phyloP scores from a whole-genome alignment of 2,797 vertebrate species.

The Etheostoma nigrum region DNA sequence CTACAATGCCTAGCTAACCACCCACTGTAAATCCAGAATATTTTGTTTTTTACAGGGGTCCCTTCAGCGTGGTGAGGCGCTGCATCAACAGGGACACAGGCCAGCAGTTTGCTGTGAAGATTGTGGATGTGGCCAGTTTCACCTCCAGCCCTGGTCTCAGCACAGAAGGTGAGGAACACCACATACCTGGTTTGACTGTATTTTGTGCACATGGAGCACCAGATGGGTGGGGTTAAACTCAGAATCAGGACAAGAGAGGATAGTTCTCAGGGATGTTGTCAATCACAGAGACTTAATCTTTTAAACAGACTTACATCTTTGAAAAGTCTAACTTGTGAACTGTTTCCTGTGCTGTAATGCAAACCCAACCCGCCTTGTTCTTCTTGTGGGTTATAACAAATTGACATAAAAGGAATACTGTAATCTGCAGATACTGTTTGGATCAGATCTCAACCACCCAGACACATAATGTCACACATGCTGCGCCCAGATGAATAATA shows the following conservation, averaged over 20 bases:
- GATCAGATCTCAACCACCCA: slow-evolving; percentile 24
- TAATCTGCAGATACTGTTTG: slow-evolving; percentile 35
- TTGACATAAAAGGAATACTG: neutral
- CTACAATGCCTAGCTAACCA: slow-evolving; percentile 49
- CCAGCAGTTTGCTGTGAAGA: slow-evolving; percentile 99
- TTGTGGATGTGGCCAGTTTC: slow-evolving; percentile 99
- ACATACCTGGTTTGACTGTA: slow-evolving; percentile 1
- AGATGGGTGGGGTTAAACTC: slow-evolving; percentile 44
- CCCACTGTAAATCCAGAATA: slow-evolving; percentile 52
- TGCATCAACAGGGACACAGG: slow-evolving; percentile 99
- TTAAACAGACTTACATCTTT: neutral
- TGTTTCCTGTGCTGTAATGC: neutral
- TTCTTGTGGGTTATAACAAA: slow-evolving; percentile 31
- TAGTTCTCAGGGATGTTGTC: slow-evolving; percentile 12
- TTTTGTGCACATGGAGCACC: slow-evolving; percentile 18
- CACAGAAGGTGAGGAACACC: slow-evolving; percentile 92
- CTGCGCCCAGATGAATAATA: slow-evolving; percentile 35
- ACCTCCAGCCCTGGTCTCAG: slow-evolving; percentile 99
- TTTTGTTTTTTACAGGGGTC: slow-evolving; percentile 88
- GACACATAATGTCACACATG: slow-evolving; percentile 27
- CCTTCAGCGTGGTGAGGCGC: slow-evolving; percentile 97
- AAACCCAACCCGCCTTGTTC: neutral
- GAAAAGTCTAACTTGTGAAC: neutral
- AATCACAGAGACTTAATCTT: slow-evolving; percentile 23
- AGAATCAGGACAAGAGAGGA: slow-evolving; percentile 31